phyloP scores from a whole-genome alignment of 2,888 invertebrate genomes.

The Thereva nobilitata region DNA sequence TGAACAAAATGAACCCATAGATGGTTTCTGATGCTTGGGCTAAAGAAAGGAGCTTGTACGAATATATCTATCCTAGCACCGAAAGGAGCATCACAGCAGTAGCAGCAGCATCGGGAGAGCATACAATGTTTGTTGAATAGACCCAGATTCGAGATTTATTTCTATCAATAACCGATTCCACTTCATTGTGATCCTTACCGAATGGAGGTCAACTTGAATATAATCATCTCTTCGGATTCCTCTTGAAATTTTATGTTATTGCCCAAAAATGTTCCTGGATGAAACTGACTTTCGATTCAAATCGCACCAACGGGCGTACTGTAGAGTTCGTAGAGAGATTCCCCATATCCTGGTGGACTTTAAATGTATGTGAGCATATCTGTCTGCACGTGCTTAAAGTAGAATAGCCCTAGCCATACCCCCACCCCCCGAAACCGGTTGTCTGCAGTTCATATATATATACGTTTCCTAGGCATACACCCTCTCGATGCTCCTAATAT shows the following conservation, averaged over 20 bases:
- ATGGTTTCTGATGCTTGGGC: too few species aligned
- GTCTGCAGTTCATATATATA: too few species aligned
- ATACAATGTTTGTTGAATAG: too few species aligned
- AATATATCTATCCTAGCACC: too few species aligned
- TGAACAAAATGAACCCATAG: too few species aligned
- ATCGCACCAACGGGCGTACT: neutral
- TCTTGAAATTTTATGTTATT: conserved; percentile 40
- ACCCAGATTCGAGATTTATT: conserved; percentile 14
- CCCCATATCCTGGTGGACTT: neutral
- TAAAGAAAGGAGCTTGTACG: too few species aligned
- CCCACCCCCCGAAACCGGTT: too few species aligned
- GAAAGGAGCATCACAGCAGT: too few species aligned
- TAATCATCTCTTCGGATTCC: conserved; percentile 40
- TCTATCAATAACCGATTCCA: conserved; percentile 28
- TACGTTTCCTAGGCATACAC: neutral
- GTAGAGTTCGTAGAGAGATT: too few species aligned
- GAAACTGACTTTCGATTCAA: conserved; percentile 28
- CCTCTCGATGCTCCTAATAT: conserved; percentile 18
- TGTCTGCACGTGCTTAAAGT: conserved; percentile 16
- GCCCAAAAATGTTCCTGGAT: conserved; percentile 23
- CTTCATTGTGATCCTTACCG: conserved; percentile 30
- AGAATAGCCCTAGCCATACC: neutral
- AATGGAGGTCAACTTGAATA: conserved; percentile 41
- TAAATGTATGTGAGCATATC: conserved; percentile 13
- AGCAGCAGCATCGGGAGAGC: too few species aligned